phyloP scores from a whole-genome alignment of 2,888 invertebrate genomes.

The Cerastis rubricosa region DNA sequence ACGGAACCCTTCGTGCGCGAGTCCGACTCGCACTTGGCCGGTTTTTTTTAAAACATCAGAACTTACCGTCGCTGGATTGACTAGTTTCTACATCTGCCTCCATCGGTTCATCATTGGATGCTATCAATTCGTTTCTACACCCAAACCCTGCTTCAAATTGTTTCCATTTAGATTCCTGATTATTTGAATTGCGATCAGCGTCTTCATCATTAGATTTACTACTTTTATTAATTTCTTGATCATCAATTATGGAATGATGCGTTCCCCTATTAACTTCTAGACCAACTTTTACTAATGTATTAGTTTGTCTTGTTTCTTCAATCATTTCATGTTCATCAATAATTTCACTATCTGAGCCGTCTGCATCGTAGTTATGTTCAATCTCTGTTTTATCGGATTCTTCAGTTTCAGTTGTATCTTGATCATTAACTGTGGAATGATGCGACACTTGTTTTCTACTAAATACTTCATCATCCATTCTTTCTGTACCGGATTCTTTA shows the following conservation, averaged over 20 bases:
- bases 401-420: neutral
- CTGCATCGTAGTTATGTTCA: neutral
- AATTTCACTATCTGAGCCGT: neutral
- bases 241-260: neutral
- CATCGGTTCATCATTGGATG: constrained; percentile 7
- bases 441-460: neutral
- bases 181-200: neutral
- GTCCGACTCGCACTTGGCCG: too few relatives aligned
- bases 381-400: neutral
- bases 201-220: neutral
- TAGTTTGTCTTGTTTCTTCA: neutral
- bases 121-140: neutral
- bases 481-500: neutral
- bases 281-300: neutral
- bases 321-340: neutral
- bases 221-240: neutral
- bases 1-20: too few relatives aligned
- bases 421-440: neutral
- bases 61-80: constrained; percentile 34
- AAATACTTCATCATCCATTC: neutral
- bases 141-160: neutral
- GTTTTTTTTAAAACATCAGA: too few relatives aligned
- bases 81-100: constrained; percentile 1
- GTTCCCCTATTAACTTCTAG: neutral
- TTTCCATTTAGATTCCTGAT: neutral